Conservation (phyloP, 2,888 invertebrate species). For the Notocelia uddmanniana region DNA sequence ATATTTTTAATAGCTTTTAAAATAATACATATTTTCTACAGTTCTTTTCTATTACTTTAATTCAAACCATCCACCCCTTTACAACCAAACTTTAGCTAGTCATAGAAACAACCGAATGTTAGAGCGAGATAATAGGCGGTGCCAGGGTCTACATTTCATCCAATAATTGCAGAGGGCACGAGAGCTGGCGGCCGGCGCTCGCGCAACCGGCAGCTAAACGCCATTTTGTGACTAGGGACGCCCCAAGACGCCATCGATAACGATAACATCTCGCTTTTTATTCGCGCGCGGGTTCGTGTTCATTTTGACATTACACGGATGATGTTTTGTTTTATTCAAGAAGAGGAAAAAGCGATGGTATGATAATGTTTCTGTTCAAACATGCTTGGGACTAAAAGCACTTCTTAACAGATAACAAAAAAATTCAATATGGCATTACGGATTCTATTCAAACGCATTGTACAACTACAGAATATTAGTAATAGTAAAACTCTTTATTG, state of each 20-base stretch:
- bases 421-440: too few relatives aligned
- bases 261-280: slow-evolving; percentile 50
- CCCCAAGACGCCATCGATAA: slow-evolving; percentile 49
- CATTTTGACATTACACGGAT: background rate
- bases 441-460: background rate
- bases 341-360: background rate
- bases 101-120: slow-evolving; percentile 41
- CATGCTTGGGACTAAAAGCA: background rate
- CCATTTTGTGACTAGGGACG: slow-evolving; percentile 66
- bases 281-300: slow-evolving; percentile 17
- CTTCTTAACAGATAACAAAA: background rate
- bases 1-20: too few relatives aligned
- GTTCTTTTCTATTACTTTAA: background rate
- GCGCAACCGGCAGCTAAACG: slow-evolving; percentile 56
- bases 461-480: too few relatives aligned
- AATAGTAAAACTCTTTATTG: too few relatives aligned
- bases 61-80: slow-evolving; percentile 10
- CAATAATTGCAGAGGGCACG: slow-evolving; percentile 72
- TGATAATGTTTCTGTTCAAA: background rate
- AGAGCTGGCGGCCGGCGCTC: slow-evolving; percentile 54
- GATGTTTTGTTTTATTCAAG: slow-evolving; percentile 8
- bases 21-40: too few relatives aligned
- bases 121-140: slow-evolving; percentile 67
- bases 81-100: slow-evolving; percentile 35
- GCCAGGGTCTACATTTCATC: slow-evolving; percentile 70